A percentile compares a stretch with the other conserved stretches of the same genome.
phyloP scores from a whole-genome alignment of 2,888 invertebrate genomes.

The Acanthoscelides obtectus region DNA sequence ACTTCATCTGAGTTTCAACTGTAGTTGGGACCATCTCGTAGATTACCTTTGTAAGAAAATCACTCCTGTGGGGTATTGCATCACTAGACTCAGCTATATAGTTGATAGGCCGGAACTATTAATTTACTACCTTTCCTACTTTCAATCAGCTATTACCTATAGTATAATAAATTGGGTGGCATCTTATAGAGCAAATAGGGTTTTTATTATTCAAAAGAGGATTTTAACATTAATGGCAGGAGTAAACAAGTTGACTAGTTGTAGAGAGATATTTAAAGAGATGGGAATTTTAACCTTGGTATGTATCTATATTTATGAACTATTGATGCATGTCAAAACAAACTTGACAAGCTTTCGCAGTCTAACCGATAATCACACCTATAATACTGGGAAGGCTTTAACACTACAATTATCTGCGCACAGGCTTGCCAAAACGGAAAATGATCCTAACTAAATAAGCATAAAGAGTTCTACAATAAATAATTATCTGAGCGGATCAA shows the following conservation, averaged over 20 bases:
- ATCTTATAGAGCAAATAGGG: not conserved
- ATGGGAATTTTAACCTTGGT: not conserved
- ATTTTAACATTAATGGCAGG: not conserved
- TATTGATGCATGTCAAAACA: slow-evolving; percentile 3
- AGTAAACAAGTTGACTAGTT: too few relatives aligned
- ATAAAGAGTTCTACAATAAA: too few relatives aligned
- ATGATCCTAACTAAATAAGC: too few relatives aligned
- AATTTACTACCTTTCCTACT: not conserved
- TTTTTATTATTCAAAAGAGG: not conserved
- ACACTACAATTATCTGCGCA: too few relatives aligned
- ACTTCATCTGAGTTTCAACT: too few relatives aligned
- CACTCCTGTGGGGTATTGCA: not conserved
- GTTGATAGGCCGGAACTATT: not conserved
- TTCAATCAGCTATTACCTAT: slow-evolving; percentile 1
- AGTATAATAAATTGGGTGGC: not conserved
- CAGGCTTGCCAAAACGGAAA: too few relatives aligned
- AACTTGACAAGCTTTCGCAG: not conserved
- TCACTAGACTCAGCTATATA: not conserved
- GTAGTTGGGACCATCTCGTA: not conserved
- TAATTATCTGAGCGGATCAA: too few relatives aligned
- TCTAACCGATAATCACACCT: too few relatives aligned
- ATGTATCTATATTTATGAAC: slow-evolving; percentile 4
- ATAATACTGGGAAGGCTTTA: too few relatives aligned
- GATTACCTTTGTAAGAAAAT: slow-evolving; percentile 2
- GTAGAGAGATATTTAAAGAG: not conserved